A percentile compares a stretch with the other conserved stretches of the same genome.
phyloP scores from a whole-genome alignment of 2,797 vertebrate genomes.

The Prionace glauca region DNA sequence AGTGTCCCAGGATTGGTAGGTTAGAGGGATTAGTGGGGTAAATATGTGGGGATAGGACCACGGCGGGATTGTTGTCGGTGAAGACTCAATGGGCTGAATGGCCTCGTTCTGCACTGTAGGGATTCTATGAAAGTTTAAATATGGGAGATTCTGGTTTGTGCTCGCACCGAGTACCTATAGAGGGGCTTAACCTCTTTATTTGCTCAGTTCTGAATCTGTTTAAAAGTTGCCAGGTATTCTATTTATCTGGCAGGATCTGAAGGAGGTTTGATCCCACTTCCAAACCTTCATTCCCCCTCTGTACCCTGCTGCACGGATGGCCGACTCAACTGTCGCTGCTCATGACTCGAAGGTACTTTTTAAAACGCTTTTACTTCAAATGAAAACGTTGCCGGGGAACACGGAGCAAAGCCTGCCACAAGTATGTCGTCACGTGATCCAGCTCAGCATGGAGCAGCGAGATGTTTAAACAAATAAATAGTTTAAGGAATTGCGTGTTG shows the following conservation, averaged over 20 bases:
- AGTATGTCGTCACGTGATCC: not conserved
- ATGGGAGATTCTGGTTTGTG: not conserved
- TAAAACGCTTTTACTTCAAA: not conserved
- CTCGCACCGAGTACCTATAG: too few relatives aligned
- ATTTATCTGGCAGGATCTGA: not conserved
- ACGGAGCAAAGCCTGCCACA: not conserved
- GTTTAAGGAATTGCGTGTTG: not conserved
- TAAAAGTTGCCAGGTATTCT: not conserved
- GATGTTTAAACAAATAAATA: conserved; percentile 20
- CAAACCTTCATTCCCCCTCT: not conserved
- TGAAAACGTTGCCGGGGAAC: not conserved
- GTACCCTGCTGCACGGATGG: not conserved
- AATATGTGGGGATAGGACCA: too few relatives aligned
- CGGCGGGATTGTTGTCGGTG: too few relatives aligned
- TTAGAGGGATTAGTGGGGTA: too few relatives aligned
- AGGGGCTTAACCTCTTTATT: not conserved
- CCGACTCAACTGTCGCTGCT: not conserved
- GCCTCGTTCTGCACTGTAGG: too few relatives aligned
- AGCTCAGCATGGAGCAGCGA: not conserved
- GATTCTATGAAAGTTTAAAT: too few relatives aligned
- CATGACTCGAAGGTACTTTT: not conserved
- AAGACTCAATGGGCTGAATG: too few relatives aligned
- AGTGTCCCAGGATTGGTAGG: too few relatives aligned
- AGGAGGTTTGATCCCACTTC: not conserved
- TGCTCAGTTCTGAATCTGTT: not conserved